Conservation (phyloP, 2,888 invertebrate species). For the Zele albiditarsus region DNA sequence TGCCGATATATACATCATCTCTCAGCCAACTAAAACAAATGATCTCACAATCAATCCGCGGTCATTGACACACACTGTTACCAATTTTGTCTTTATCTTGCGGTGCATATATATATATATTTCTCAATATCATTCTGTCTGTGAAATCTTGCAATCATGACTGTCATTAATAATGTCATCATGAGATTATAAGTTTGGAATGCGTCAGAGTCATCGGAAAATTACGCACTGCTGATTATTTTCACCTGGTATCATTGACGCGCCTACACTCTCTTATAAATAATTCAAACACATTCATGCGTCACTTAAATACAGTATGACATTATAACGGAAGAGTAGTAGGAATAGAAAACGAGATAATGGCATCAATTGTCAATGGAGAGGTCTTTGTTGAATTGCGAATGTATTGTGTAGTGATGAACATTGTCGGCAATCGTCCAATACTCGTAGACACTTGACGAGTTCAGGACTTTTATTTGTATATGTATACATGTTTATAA, state of each 20-base stretch:
- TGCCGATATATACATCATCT: background rate
- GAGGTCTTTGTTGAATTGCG: background rate
- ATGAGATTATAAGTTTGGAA: conserved; percentile 34
- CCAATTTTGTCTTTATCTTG: background rate
- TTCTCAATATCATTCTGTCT: background rate
- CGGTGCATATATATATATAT: background rate
- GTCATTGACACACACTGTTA: conserved; percentile 28
- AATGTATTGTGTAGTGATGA: conserved; percentile 21
- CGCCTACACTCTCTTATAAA: conserved; percentile 19
- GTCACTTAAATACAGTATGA: background rate
- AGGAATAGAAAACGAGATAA: conserved; percentile 6
- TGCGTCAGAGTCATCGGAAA: conserved; percentile 31
- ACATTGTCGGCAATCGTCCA: background rate
- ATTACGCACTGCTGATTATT: conserved; percentile 21
- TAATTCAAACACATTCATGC: conserved; percentile 28
- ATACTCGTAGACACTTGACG: background rate
- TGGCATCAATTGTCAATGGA: conserved; percentile 3
- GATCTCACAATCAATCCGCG: conserved; percentile 18
- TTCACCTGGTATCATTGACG: conserved; percentile 22
- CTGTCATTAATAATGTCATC: background rate
- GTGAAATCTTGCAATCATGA: background rate
- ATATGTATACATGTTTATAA: background rate
- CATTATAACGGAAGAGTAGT: background rate
- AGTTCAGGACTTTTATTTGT: background rate
- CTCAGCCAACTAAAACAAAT: conserved; percentile 11